Evolutionary conservation across 2,113 vertebrate species (phyloP), one percentile per base, ranked within the genome.

Genomic region (Monopterus albus): DNA sequence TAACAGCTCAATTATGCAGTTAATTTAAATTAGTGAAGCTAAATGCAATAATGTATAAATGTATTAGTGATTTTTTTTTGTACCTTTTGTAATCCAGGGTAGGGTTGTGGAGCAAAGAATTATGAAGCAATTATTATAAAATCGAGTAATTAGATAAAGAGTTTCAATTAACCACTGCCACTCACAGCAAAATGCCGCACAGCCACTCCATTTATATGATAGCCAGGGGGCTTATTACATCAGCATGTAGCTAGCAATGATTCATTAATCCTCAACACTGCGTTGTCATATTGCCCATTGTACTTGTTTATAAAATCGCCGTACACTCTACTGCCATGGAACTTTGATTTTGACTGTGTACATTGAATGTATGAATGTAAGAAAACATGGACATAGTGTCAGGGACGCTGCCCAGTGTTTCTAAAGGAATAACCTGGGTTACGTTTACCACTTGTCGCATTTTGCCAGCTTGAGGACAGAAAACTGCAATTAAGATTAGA

Each of bases 211-310:
- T 71, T 59, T 55, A 38, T 14, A 76, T 35, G 35, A 53, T 47
- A 39, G 26, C 57, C 39, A 31, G 50, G 47, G 42, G 49, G 45
- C 15, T 55, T 35, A 65, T 45, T 46, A 49, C 35, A 65, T 76
- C 46, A 72, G 11, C 38, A 55, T 64, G 17, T 53, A 59, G 58
- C 46, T 15, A 47, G 55, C 8, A 57, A 13, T 62, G 51, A 75
- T 67, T 59, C 58, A 72, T 68, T 68, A 47, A 59, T 26, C 38
- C 7, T 40, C 47, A 39, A 47, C 40, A 13, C 18, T 46, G 18
- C 53, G 35, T 39, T 66, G 60, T 72, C 66, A 56, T 70, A 26
- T 28, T 45, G 12, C 10, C 13, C 1, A 12, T 28, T 29, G 1
- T 18, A 49, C 11, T 33, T 51, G 29, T 52, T 36, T 26, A 47